Conservation (phyloP, 2,113 vertebrate species). For the Podarcis raffonei region DNA sequence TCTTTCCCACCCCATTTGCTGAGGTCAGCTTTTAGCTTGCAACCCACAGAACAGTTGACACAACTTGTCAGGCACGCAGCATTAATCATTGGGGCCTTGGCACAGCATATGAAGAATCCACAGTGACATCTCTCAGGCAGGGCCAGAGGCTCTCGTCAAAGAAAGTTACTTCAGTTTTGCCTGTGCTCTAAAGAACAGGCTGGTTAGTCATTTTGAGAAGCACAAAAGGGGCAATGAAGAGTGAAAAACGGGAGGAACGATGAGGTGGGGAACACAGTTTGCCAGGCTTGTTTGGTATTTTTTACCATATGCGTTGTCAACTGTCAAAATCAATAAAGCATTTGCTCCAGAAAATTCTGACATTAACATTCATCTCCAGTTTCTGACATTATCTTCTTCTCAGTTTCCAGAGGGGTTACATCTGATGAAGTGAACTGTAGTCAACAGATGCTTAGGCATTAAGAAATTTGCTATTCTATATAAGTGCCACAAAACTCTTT, state of each 20-base stretch:
- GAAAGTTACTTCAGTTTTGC: constrained; percentile 40
- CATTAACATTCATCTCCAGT: not conserved
- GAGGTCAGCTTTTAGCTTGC: constrained; percentile 15
- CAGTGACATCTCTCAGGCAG: constrained; percentile 26
- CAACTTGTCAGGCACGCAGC: constrained; percentile 12
- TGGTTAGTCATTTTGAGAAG: constrained; percentile 5
- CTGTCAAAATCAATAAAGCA: constrained; percentile 6
- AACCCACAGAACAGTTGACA: constrained; percentile 6
- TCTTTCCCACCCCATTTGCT: not conserved
- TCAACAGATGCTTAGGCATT: no score
- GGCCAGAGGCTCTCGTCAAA: constrained; percentile 45
- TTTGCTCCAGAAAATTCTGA: not conserved
- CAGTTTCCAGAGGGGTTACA: not conserved
- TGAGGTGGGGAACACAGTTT: not conserved
- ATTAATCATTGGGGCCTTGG: constrained; percentile 27
- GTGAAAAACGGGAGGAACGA: not conserved
- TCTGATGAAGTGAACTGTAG: no score
- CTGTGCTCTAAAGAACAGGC: not conserved
- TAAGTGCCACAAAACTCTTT: no score
- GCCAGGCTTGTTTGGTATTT: not conserved
- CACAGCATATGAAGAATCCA: constrained; percentile 11
- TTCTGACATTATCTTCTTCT: not conserved
- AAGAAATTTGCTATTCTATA: not conserved
- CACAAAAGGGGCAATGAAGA: not conserved
- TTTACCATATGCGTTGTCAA: not conserved